A percentile compares a stretch with the other conserved stretches of the same genome.
Evolutionary conservation across 2,888 invertebrate genomes (phyloP).

Genomic region (Sepiola atlantica): DNA sequence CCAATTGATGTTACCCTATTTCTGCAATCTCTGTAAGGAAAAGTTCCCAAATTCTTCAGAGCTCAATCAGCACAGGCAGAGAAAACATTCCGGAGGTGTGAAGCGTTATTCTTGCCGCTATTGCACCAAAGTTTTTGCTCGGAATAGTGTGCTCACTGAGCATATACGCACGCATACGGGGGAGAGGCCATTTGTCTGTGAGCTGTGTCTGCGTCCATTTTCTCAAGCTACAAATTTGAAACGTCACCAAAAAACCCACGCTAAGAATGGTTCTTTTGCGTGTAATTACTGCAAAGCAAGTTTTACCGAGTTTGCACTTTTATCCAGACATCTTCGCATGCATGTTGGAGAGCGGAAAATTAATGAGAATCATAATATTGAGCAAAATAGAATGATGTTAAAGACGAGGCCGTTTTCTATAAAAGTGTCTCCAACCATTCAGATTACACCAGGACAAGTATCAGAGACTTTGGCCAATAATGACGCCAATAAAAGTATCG

Average conservation of each 20-base stretch:
- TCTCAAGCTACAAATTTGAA: background rate
- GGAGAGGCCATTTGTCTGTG: background rate
- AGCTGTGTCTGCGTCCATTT: background rate
- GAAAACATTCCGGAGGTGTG: background rate
- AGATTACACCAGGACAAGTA: too few species aligned
- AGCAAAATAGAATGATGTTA: too few species aligned
- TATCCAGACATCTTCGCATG: background rate
- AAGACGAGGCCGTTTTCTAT: too few species aligned
- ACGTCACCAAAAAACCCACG: background rate
- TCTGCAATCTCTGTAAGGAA: background rate
- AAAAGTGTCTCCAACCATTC: too few species aligned
- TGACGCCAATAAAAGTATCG: too few species aligned
- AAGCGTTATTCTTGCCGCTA: background rate
- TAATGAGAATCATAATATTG: too few species aligned
- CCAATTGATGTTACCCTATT: background rate
- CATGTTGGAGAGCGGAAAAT: background rate
- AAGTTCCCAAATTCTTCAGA: background rate
- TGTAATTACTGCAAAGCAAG: background rate
- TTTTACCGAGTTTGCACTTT: background rate
- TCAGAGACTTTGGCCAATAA: too few species aligned
- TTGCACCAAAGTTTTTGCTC: background rate
- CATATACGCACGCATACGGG: background rate
- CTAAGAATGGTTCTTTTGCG: background rate
- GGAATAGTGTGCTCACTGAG: background rate
- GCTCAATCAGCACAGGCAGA: background rate